Evolutionary conservation across 1,140 invertebrate genomes (phyloP).

Genomic region (Ladona fulva): DNA sequence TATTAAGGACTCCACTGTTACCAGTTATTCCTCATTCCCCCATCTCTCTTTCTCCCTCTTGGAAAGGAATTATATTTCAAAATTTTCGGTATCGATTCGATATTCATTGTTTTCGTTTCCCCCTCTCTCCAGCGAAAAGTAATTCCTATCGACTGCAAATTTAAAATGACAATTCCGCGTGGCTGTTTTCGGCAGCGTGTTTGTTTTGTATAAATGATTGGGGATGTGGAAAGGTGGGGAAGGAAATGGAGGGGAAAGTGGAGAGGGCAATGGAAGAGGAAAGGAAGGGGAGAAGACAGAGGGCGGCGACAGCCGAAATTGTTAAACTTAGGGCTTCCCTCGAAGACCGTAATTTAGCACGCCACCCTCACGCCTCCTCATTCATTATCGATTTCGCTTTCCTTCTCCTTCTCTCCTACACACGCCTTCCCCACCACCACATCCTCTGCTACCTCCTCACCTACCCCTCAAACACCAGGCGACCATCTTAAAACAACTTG

Average conservation of each 20-base stretch:
- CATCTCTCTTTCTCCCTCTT: no score
- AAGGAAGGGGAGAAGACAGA: background rate
- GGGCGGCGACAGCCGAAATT: background rate
- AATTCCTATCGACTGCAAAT: no score
- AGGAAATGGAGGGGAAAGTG: background rate
- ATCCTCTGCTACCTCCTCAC: no score
- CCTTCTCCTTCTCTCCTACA: background rate
- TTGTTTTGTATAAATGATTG: background rate
- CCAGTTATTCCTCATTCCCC: no score
- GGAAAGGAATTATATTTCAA: no score
- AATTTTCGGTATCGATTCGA: no score
- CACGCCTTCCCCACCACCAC: background rate
- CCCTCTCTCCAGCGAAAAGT: no score
- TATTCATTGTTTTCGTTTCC: no score
- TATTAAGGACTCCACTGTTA: no score
- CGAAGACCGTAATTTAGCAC: background rate
- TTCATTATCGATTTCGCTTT: background rate
- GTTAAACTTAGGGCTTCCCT: conserved; percentile 4
- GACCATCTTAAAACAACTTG: background rate
- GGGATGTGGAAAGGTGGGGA: background rate
- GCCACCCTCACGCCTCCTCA: background rate
- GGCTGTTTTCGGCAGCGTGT: no score
- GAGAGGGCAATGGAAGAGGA: background rate
- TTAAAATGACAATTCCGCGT: no score
- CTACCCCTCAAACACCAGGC: no score